These are phyloP conservation scores for Gymnothorax reevesii DNA, from an alignment of 2,797 vertebrate species.

Conservation along the genomic window DNA sequence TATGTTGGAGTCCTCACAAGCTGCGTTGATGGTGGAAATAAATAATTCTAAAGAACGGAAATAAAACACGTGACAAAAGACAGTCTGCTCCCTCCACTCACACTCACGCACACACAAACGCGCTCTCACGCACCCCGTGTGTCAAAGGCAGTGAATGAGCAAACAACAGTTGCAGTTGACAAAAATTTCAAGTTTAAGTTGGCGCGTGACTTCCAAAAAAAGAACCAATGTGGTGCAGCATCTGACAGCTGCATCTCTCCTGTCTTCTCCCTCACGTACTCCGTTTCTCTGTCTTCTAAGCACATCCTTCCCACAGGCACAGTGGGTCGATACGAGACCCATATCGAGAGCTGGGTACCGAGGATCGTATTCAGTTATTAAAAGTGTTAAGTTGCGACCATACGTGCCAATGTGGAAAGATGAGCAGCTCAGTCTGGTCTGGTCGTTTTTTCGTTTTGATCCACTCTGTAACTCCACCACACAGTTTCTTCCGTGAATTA, in stretches of 20 bases:
- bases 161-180: background rate
- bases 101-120: background rate
- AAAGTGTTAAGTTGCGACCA: constrained; percentile 43
- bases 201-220: constrained; percentile 39
- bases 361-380: constrained; percentile 40
- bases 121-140: no score
- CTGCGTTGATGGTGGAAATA: constrained; percentile 71
- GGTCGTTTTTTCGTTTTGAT: constrained; percentile 40
- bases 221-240: constrained; percentile 46
- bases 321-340: constrained; percentile 34
- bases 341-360: constrained; percentile 25
- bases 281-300: constrained; percentile 21
- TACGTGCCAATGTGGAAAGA: constrained; percentile 51
- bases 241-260: constrained; percentile 16
- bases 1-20: background rate
- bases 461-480: constrained; percentile 30
- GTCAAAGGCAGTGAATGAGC: background rate
- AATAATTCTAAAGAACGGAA: constrained; percentile 58
- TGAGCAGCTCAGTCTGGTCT: constrained; percentile 24
- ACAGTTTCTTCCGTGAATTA: constrained; percentile 17
- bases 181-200: constrained; percentile 10
- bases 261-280: background rate
- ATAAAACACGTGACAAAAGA: background rate
- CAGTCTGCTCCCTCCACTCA: background rate
- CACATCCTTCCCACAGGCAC: constrained; percentile 22